Percentiles rank a stretch among this genome's conserved stretches.
phyloP scores from a whole-genome alignment of 2,797 vertebrate genomes.

The Diplodus sargus region DNA sequence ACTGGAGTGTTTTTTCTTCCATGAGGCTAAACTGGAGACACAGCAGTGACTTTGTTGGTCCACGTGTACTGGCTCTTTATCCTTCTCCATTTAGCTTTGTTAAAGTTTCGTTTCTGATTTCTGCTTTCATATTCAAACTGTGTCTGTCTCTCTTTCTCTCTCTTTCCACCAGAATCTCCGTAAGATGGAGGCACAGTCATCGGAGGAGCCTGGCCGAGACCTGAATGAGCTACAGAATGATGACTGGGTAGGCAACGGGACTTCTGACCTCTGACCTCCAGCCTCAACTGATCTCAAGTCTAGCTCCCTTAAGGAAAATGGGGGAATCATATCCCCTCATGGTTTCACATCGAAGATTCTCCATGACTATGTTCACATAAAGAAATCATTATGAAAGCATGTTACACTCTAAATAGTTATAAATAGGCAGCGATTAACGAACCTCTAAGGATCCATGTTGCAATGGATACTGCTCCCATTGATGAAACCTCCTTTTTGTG shows the following conservation, averaged over 20 bases:
- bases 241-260: constrained; percentile 90
- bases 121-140: not conserved
- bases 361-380: not conserved
- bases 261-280: constrained; percentile 18
- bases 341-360: not conserved
- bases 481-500: constrained; percentile 10
- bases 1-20: not conserved
- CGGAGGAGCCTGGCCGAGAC: constrained; percentile 86
- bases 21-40: not conserved
- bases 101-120: not conserved
- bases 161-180: constrained; percentile 89
- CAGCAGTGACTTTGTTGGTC: not conserved
- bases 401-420: not conserved
- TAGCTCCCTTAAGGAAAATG: not conserved
- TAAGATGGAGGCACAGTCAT: constrained; percentile 89
- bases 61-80: not conserved
- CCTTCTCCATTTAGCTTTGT: not conserved
- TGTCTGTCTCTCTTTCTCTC: constrained; percentile 8
- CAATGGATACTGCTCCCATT: not conserved
- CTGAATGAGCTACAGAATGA: constrained; percentile 95
- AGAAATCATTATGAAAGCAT: constrained; percentile 6
- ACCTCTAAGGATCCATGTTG: constrained; percentile 13
- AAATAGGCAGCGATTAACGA: constrained; percentile 11
- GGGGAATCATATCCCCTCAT: not conserved
- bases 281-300: not conserved